Percentiles rank a stretch among this genome's conserved stretches.
These are phyloP conservation scores for Oxycera nigricornis DNA, from an alignment of 2,888 invertebrate species.

Conservation along the genomic window DNA sequence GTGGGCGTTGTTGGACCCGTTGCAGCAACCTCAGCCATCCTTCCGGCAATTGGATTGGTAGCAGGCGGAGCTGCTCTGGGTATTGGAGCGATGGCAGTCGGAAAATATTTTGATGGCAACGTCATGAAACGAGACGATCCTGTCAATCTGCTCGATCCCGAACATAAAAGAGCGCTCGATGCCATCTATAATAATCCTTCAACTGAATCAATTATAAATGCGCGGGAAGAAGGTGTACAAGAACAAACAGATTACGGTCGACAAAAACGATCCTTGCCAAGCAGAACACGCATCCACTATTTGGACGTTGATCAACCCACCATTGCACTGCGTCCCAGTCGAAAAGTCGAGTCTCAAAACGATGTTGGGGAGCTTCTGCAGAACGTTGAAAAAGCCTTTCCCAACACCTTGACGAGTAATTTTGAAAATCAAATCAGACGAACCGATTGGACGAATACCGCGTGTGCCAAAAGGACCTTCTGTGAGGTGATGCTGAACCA, in stretches of 20 bases:
- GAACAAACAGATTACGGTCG: not conserved
- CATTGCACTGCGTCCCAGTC: slow-evolving; percentile 1
- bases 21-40: slow-evolving; percentile 68
- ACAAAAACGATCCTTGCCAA: slow-evolving; percentile 21
- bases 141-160: slow-evolving; percentile 63
- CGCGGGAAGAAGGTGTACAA: not conserved
- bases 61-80: slow-evolving; percentile 85
- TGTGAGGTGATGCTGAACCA: slow-evolving; percentile 77
- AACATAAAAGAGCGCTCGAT: slow-evolving; percentile 67
- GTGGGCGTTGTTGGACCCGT: slow-evolving; percentile 66
- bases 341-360: slow-evolving; percentile 49
- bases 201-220: not conserved
- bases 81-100: slow-evolving; percentile 81
- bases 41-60: slow-evolving; percentile 78
- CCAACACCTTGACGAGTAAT: slow-evolving; percentile 32
- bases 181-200: not conserved
- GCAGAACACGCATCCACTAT: not conserved
- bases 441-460: slow-evolving; percentile 76
- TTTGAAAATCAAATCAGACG: slow-evolving; percentile 62
- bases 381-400: slow-evolving; percentile 52
- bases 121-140: slow-evolving; percentile 53
- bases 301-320: slow-evolving; percentile 15
- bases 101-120: slow-evolving; percentile 72
- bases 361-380: slow-evolving; percentile 58
- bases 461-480: slow-evolving; percentile 79